Evolutionary conservation across 2,797 vertebrate genomes (phyloP), one percentile per base, ranked within the genome.

Genomic region (Meda fulgida): DNA sequence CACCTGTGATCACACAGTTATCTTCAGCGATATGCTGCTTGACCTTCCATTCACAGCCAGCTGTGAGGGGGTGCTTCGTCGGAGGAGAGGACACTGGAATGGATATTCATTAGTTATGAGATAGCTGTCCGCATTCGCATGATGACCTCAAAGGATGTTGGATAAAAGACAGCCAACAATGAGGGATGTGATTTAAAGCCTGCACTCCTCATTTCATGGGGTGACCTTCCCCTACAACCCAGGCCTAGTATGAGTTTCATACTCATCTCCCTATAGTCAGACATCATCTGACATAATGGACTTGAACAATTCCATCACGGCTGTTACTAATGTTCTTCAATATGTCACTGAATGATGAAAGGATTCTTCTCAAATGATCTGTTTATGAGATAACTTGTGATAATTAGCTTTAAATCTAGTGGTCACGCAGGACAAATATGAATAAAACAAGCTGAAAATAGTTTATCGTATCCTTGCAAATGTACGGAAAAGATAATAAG

Each of bases 21-120:
- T 82, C 84, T 69, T 46, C 76, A 34, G 66, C 67, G 84, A 87
- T 85, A 82, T 80, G 81, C 72, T 73, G 78, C 83, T 87, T 89
- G 88, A 88, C 88, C 86, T 89, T 88, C 84, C 72, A 18, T 51
- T 40, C 80, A 43, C 43, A 78, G 58, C 78, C 19, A 77, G 66
- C 9, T 38, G 23, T 60, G 46, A 40, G 43, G 81, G 48, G 67
- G 26, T 79, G 70, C 70, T 82, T 80, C 5, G 53, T 36, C 31
- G 31, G 78, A 81, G 79, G 70, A 69, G 82, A 83, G 82, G 79
- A 76, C 76, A 51, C 46, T 69, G 85, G 83, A 78, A 81, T 82
- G 67, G 78, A 84, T 86, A 89, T 86, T 86, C 82, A 89, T 87
- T 86, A 86, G 70, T 84, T 75, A 70, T 70, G 77, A 79, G 76